Evolutionary conservation across 2,797 vertebrate genomes (phyloP).

Genomic region (Notolepis coatsorum): DNA sequence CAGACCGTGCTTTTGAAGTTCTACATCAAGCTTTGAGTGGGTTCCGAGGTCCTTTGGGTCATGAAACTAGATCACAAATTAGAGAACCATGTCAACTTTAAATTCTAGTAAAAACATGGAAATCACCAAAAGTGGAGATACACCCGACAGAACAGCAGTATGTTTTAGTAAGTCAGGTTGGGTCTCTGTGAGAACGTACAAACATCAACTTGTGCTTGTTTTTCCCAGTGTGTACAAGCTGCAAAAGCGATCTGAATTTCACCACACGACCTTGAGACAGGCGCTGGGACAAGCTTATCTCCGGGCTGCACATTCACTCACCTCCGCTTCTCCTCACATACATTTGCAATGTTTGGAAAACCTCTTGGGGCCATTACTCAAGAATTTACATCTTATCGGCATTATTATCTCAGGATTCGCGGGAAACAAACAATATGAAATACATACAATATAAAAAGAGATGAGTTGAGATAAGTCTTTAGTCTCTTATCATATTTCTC

Average conservation of each 20-base stretch:
- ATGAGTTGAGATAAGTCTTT: conserved; percentile 5
- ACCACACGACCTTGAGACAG: background rate
- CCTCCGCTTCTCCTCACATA: background rate
- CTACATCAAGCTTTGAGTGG: too few species aligned
- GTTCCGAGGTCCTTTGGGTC: too few species aligned
- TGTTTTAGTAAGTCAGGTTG: too few species aligned
- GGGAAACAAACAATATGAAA: background rate
- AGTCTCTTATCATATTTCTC: conserved; percentile 12
- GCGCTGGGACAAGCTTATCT: background rate
- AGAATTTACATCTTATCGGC: conserved; percentile 2
- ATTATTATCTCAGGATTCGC: background rate
- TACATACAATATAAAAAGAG: background rate
- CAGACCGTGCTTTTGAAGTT: too few species aligned
- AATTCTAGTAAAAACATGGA: too few species aligned
- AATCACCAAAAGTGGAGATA: too few species aligned
- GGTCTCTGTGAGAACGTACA: background rate
- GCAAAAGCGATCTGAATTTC: background rate
- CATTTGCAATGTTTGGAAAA: background rate
- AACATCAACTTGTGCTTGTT: background rate
- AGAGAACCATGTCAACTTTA: too few species aligned
- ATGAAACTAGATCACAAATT: too few species aligned
- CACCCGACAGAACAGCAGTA: too few species aligned
- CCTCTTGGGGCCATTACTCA: background rate
- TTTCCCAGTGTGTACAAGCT: background rate
- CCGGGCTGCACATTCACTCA: background rate